These are phyloP conservation scores for Procavia capensis DNA, from an alignment of 2,113 vertebrate genomes.

Conservation along the genomic window DNA sequence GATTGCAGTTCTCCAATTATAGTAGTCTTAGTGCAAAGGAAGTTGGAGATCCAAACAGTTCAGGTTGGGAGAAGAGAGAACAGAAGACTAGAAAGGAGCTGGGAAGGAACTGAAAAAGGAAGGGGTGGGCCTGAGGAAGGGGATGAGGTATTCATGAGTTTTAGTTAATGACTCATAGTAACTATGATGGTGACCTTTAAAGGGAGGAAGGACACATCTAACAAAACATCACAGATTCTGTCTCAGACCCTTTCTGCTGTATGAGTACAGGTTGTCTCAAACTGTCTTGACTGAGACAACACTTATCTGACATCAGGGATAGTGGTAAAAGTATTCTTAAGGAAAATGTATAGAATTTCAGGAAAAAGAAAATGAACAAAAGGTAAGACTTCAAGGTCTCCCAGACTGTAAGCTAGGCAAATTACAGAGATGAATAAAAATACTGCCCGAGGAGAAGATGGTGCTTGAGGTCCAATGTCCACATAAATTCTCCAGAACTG, in stretches of 20 bases:
- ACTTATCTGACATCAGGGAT: background rate
- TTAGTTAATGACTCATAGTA: conserved; percentile 65
- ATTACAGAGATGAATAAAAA: background rate
- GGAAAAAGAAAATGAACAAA: background rate
- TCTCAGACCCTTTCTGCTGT: background rate
- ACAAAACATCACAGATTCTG: background rate
- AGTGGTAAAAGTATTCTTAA: background rate
- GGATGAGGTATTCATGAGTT: background rate
- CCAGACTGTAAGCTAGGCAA: background rate
- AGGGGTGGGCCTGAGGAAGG: background rate
- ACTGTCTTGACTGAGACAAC: background rate
- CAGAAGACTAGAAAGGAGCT: background rate
- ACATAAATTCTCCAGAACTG: background rate
- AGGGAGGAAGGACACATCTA: conserved; percentile 43
- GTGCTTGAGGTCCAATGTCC: background rate
- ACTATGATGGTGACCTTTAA: conserved; percentile 23
- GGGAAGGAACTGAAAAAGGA: conserved; percentile 36
- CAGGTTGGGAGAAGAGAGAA: conserved; percentile 50
- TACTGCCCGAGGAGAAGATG: background rate
- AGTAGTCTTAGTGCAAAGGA: conserved; percentile 69
- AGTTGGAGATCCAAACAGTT: conserved; percentile 63
- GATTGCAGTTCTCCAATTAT: conserved; percentile 71
- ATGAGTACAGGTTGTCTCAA: background rate
- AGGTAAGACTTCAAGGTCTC: background rate
- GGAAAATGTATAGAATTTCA: background rate